Conservation (phyloP, 2,113 vertebrate genomes). For the Phaethon lepturus region DNA sequence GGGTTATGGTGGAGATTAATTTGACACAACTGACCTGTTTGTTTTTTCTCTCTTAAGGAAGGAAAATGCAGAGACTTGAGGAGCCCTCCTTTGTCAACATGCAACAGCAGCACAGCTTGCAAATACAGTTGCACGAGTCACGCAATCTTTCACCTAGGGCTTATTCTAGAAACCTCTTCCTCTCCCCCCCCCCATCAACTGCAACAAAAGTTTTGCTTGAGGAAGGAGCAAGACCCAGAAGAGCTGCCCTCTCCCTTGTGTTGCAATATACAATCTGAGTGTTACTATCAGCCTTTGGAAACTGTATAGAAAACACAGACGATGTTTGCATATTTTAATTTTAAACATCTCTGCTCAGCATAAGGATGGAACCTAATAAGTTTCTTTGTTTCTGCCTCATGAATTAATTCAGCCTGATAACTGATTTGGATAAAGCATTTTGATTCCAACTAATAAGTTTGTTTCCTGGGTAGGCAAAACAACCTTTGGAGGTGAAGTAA, state of each 20-base stretch:
- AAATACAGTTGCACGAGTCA: background rate
- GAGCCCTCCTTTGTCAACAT: background rate
- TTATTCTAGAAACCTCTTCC: conserved; percentile 58
- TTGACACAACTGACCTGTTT: conserved; percentile 27
- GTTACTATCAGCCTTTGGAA: conserved; percentile 57
- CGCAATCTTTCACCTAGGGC: background rate
- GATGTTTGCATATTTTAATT: conserved; percentile 52
- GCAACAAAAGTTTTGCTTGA: conserved; percentile 21
- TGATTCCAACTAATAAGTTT: background rate
- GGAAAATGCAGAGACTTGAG: background rate
- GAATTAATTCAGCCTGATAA: conserved; percentile 34
- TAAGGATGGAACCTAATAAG: conserved; percentile 44
- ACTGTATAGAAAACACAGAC: conserved; percentile 23
- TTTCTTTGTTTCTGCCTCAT: conserved; percentile 20
- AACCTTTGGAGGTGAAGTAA: background rate
- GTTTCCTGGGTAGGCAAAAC: background rate
- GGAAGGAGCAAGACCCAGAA: conserved; percentile 25
- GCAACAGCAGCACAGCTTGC: background rate
- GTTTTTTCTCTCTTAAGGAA: background rate
- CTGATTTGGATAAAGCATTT: conserved; percentile 53
- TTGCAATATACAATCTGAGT: conserved; percentile 59
- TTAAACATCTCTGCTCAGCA: background rate
- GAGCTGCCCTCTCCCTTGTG: background rate
- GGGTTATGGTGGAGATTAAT: background rate
- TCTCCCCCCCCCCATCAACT: background rate